Percentiles rank a stretch among this genome's conserved stretches.
Evolutionary conservation across 64 coral and sea anemone species (phyloP).

Genomic region (Pocillopora damicornis): DNA sequence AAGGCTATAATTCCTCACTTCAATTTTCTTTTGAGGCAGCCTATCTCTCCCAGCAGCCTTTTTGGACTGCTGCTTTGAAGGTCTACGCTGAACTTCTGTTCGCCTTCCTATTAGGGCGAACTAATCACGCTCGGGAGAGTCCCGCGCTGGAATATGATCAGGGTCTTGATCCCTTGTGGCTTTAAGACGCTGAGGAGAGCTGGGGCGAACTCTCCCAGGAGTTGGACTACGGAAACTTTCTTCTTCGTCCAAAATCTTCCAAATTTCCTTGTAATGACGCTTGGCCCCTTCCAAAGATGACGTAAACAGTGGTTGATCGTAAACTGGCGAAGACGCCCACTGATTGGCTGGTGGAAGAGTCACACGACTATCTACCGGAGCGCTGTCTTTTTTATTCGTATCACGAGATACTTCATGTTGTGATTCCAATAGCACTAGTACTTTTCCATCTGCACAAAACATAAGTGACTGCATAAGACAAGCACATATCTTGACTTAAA

Average conservation of each 20-base stretch:
- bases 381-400: not conserved
- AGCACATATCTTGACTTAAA: not conserved
- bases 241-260: conserved; percentile 95
- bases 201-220: conserved; percentile 30
- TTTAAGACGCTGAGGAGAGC: not conserved
- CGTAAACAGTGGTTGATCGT: conserved; percentile 70
- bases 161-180: conserved; percentile 6
- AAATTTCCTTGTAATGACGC: conserved; percentile 93
- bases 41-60: conserved; percentile 83
- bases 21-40: conserved; percentile 45
- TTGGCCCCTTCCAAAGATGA: conserved; percentile 93
- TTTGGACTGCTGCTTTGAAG: conserved; percentile 41
- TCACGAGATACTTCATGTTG: not conserved
- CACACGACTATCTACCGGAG: conserved; percentile 6
- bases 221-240: conserved; percentile 71
- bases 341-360: conserved; percentile 10
- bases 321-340: conserved; percentile 31
- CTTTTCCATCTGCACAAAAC: not conserved
- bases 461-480: too few species aligned
- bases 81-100: conserved; percentile 45
- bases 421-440: not conserved
- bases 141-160: conserved; percentile 49
- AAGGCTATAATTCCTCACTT: conserved; percentile 92
- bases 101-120: conserved; percentile 84
- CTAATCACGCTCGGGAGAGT: conserved; percentile 26